Evolutionary conservation across 1,140 invertebrate genomes (phyloP), one percentile per base, ranked within the genome.

Genomic region (Drosophila parvula): DNA sequence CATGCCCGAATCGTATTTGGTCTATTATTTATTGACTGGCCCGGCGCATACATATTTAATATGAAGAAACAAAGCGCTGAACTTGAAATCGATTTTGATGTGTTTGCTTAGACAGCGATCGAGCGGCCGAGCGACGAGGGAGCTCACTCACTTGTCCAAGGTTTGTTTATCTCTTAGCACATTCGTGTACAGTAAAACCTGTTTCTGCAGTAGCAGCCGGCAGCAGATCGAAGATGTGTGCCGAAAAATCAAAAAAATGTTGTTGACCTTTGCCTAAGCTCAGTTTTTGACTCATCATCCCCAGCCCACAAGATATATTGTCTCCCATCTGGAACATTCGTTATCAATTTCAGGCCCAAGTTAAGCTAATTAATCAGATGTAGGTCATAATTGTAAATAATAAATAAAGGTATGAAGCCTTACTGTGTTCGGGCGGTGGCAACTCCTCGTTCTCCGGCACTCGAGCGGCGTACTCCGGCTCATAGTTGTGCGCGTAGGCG

Each of bases 401-500:
- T 9, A 30, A 18, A 22, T 32, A n/a, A 0, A 22, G 3, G 14
- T 11, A 40, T 12, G 4, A 58, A 59, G 71, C 89, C 85, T 84
- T 58, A 90, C 85, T 90, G 44, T 85, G 68, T 60, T 81, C 82
- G 12, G 77, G 71, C 14, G 80, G 69, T 22, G 78, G 75, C 51
- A 80, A 56, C 51, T 84, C 81, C 76, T 90, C 82, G 74, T 90
- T 86, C 74, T 91, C 86, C 43, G 75, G 80, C 50, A 81, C 76
- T 41, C 74, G 59, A 41, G 51, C 56, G 18, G 76, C 82, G 62
- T 81, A 83, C 68, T 91, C 90, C 36, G 90, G 85, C 76, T 91
- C 90, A 90, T 91, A 91, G 51, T 77, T 91, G 76, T 91, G 90
- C 28, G 73, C 73, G 51, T 91, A 91, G 34, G 88, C 90, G 67